Evolutionary conservation across 1,140 invertebrate genomes (phyloP).

Genomic region (Bombus waltoni): DNA sequence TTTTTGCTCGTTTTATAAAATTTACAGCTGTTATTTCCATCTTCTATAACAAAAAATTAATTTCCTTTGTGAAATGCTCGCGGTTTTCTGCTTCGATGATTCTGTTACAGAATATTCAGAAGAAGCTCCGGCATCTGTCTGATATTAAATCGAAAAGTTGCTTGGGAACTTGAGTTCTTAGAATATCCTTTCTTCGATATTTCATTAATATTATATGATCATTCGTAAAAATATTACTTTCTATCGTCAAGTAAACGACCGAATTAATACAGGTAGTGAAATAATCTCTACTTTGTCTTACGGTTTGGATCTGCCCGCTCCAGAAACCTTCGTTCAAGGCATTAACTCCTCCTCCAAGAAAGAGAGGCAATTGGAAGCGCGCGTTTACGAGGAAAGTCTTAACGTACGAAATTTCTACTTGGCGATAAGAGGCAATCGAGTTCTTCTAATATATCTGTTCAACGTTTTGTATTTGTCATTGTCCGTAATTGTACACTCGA

Average conservation of each 20-base stretch:
- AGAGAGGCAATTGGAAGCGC: background rate
- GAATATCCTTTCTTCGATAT: background rate
- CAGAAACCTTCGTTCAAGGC: constrained; percentile 6
- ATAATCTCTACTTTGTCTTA: background rate
- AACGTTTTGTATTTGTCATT: background rate
- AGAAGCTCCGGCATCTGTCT: background rate
- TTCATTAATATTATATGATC: no score
- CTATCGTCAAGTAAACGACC: background rate
- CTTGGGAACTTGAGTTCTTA: background rate
- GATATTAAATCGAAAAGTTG: background rate
- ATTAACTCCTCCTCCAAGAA: background rate
- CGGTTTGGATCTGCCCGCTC: background rate
- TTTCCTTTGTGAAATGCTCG: background rate
- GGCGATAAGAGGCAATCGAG: background rate
- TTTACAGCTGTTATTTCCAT: background rate
- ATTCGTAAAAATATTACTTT: background rate
- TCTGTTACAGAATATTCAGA: background rate
- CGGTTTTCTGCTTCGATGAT: background rate
- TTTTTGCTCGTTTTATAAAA: background rate
- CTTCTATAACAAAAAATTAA: background rate
- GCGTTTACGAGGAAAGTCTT: background rate
- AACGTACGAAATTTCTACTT: background rate
- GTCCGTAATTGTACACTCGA: background rate
- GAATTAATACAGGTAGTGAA: background rate
- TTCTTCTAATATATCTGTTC: background rate